These are phyloP conservation scores for Merodon equestris DNA, from an alignment of 2,888 invertebrate genomes.

Conservation along the genomic window DNA sequence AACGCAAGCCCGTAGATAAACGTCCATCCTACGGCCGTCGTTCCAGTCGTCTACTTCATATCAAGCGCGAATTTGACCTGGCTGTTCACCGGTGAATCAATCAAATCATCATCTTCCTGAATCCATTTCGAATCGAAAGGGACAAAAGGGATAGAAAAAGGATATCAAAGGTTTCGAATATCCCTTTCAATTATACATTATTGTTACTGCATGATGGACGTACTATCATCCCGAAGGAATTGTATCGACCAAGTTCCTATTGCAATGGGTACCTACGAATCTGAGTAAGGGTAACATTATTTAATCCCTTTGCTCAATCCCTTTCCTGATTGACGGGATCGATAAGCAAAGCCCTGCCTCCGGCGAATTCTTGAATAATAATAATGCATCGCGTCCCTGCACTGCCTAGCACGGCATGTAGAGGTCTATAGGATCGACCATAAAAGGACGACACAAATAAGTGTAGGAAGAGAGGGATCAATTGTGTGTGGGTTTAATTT, in stretches of 20 bases:
- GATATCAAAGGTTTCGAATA: constrained; percentile 29
- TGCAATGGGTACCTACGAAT: constrained; percentile 41
- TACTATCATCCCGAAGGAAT: constrained; percentile 22
- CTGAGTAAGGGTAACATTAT: constrained; percentile 57
- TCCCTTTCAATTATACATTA: constrained; percentile 40
- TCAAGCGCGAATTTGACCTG: constrained; percentile 47
- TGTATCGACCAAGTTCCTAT: constrained; percentile 5
- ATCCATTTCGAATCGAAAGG: neutral
- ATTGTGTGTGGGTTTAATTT: constrained; percentile 60
- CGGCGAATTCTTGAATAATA: constrained; percentile 63
- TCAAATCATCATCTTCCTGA: constrained; percentile 39
- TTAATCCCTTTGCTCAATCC: constrained; percentile 66
- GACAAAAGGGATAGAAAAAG: neutral
- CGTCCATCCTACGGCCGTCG: no score
- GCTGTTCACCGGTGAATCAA: constrained; percentile 49
- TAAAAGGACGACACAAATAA: neutral
- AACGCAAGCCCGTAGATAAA: constrained; percentile 7
- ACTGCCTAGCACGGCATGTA: constrained; percentile 11
- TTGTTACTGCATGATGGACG: constrained; percentile 14
- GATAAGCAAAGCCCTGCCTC: constrained; percentile 52
- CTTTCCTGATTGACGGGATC: constrained; percentile 45
- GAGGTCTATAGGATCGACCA: constrained; percentile 50
- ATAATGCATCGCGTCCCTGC: constrained; percentile 46
- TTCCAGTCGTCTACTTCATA: constrained; percentile 25
- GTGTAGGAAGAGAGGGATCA: constrained; percentile 10